Conservation (phyloP, 2,888 invertebrate genomes). For the Agonopterix subpropinquella region DNA sequence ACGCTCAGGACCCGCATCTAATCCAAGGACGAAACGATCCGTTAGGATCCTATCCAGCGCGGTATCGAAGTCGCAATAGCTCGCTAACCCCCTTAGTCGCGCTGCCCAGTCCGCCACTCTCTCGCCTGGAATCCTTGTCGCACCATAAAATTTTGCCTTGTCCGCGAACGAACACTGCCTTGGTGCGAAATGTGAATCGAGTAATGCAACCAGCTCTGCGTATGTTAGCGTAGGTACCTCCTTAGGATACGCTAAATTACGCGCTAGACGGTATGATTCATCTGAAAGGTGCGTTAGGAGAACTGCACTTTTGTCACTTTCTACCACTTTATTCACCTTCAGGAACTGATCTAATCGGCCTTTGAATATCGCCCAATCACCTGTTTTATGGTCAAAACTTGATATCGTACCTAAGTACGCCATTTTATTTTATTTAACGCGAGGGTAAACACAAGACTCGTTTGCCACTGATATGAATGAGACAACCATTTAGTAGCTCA, state of each 20-base stretch:
- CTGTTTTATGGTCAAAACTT: conserved; percentile 3
- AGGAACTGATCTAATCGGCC: conserved; percentile 1
- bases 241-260: conserved; percentile 12
- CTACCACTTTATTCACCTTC: background rate
- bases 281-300: conserved; percentile 8
- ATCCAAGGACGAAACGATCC: conserved; percentile 16
- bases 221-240: conserved; percentile 7
- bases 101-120: conserved; percentile 12
- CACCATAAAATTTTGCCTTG: conserved; percentile 10
- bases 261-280: conserved; percentile 8
- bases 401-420: background rate
- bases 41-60: conserved; percentile 11
- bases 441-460: no score
- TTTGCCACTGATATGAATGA: no score
- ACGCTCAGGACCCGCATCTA: conserved; percentile 10
- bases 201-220: conserved; percentile 8
- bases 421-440: no score
- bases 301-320: background rate
- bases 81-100: conserved; percentile 9
- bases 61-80: conserved; percentile 13
- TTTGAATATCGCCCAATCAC: conserved; percentile 1
- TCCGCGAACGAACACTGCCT: conserved; percentile 12
- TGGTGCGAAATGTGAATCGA: conserved; percentile 11
- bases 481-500: no score
- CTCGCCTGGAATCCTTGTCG: conserved; percentile 7